Base-by-base conservation (phyloP, 2,797 vertebrate species). In the Steatocranus sp. region DNA sequence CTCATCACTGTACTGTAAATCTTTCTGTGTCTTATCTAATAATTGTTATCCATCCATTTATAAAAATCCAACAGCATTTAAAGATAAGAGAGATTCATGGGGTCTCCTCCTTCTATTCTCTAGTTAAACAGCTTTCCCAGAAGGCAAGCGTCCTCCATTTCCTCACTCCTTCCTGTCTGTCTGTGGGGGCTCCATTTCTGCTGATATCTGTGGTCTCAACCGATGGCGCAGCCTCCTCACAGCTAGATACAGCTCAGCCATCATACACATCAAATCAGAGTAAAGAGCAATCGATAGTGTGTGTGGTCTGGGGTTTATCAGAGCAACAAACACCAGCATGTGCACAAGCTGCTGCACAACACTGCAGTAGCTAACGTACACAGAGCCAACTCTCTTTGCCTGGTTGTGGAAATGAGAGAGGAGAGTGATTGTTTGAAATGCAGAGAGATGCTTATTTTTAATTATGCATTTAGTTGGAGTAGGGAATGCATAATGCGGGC, bases 261-360 rank as follows among this genome's bases (percentile, higher is more conserved):
- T 91, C 84, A 68, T 90, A 91, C 83, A 91, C 90, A 93, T 93
- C 89, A 89, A 92, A 92, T 93, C 92, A 89, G 86, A 81, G 87
- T 78, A 90, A 90, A 88, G 91, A 89, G 79, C 86, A 82, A 94
- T 94, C 91, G 63, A 94, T 93, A 91, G 74, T 25, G 11, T 78
- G 12, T 78, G 88, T 53, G 50, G 84, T 80, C 85, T 87, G 79
- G 89, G 93, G 91, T 94, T 94, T 87, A 91, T 91, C 87, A 92
- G 89, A 89, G 86, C 81, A 91, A 85, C 85, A 87, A 63, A 86
- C 91, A 84, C 86, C 79, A 82, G 77, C 84, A 53, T 77, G 84
- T 78, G 84, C 77, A 76, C 38, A 43, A 85, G 79, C 41, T 76
- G 3, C 75, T 43, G 77, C 83, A 77, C 83, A 86, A 49, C 43